Evolutionary conservation across 1,140 invertebrate genomes (phyloP).

Genomic region (Pseudomyrmex dendroicus): DNA sequence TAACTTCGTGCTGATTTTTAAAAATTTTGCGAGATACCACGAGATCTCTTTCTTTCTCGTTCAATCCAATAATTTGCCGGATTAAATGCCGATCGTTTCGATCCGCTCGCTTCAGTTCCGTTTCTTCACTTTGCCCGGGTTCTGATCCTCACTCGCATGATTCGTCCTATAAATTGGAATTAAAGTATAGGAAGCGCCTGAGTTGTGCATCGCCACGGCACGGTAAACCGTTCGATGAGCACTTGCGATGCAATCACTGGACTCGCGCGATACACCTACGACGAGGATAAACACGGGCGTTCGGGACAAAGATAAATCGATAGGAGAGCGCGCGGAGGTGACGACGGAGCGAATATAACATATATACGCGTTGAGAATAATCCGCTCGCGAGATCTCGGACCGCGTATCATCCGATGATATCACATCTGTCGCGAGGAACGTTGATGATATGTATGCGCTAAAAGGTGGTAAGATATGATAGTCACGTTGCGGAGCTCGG

Average conservation of each 20-base stretch:
- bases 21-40: constrained; percentile 49
- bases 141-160: background rate
- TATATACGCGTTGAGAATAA: constrained; percentile 15
- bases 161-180: constrained; percentile 42
- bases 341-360: constrained; percentile 39
- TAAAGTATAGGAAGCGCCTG: constrained; percentile 46
- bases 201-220: constrained; percentile 10
- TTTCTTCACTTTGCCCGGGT: background rate
- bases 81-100: constrained; percentile 49
- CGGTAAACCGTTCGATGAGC: constrained; percentile 47
- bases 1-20: constrained; percentile 17
- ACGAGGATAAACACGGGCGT: constrained; percentile 32
- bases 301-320: constrained; percentile 34
- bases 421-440: constrained; percentile 55
- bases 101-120: constrained; percentile 12
- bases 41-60: constrained; percentile 31
- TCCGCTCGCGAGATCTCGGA: constrained; percentile 54
- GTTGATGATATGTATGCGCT: constrained; percentile 41
- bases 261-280: constrained; percentile 9
- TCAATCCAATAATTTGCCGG: constrained; percentile 22
- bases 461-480: background rate
- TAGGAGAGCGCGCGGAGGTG: background rate
- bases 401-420: background rate
- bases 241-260: background rate
- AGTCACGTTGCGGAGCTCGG: background rate